Evolutionary conservation across 2,797 vertebrate species (phyloP), one percentile per base, ranked within the genome.

Genomic region (Rousettus madagascariensis): DNA sequence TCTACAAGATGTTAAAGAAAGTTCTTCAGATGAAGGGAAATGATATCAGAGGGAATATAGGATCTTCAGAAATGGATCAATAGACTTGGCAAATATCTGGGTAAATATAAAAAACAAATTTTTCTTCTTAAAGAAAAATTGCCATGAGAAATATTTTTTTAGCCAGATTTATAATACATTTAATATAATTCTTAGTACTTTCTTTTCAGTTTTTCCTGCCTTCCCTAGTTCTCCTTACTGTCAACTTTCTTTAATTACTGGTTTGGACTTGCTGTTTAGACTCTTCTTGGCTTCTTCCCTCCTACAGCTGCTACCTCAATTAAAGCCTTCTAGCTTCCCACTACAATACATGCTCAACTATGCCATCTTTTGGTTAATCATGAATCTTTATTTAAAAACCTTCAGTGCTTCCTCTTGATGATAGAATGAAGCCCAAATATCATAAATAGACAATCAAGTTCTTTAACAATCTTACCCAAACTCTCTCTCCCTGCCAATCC

Each of bases 381-480:
- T 71, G 33, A 84, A 6, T 86, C 68, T 93, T 86, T 46, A 80
- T 51, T 95, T 83, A 65, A 87, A 93, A 26, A 36, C 43, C 8
- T 59, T 86, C 55, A 84, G 46, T 63, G 69, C 0, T 30, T 65
- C 20, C 28, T 78, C 46, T 90, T 86, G 5, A 65, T 55, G 89
- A 57, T 16, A 89, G 33, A 86, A 78, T 79, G 86, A 93, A 86
- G 10, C 24, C 68, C 72, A 94, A 85, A 46, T 79, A 75, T 46
- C 38, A 79, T 24, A 90, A 24, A 8, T 75, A 79, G 16, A 22
- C 43, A 94, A 91, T 0, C 30, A 90, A 65, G 49, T 84, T 84
- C 12, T 78, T 88, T 72, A 36, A 78, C 11, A n/a, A 1, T 86
- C 8, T 94, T 83, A 86, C 5, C 57, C 19, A 69, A 80, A 86